Base-by-base conservation (phyloP, 1,140 invertebrate genomes). In the Formica selysi region DNA sequence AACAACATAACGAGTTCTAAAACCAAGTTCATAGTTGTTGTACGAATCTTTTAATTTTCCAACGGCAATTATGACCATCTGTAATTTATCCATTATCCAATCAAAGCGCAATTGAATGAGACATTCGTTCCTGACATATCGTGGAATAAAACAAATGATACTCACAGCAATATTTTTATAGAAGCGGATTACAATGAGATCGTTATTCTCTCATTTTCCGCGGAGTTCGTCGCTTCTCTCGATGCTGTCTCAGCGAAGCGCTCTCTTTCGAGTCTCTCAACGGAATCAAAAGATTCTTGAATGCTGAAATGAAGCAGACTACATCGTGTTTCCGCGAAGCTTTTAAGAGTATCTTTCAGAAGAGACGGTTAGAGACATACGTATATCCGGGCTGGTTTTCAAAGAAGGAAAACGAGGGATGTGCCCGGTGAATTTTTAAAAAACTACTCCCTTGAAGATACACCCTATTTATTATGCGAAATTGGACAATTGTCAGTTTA, bases 11-110 rank as follows among this genome's bases (percentile, higher is more conserved):
- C 6, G 57, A 36, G 36, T 51, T 76, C 10, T 57, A 11, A 76
- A 78, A 67, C 1, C 22, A n/a, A 67, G 61, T 32, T 11, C n/a
- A 83, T 81, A 57, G 26, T 41, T 19, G 13, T 32, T 16, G 7
- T 29, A 41, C 2, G 8, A 59, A n/a, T 44, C 48, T 32, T 81
- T 81, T 3, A 48, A 32, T 83, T 62, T 32, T 11, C 11, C 29
- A 59, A 4, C 32, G 32, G 67, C 54, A 51, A 62, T 73, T 61
- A 59, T 8, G 41, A 57, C 36, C 26, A 61, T 71, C 16, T 38
- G 51, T 16, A 70, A 44, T 3, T 13, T 13, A 44, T 19, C 54
- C 32, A 73, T 73, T 73, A 83, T 73, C 19, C 36, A 59, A 57
- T 57, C 13, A 3, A 44, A 44, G 36, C n/a, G n/a, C 26, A 13